These are phyloP conservation scores for Eira barbara DNA, from an alignment of 2,113 vertebrate genomes.

Conservation along the genomic window DNA sequence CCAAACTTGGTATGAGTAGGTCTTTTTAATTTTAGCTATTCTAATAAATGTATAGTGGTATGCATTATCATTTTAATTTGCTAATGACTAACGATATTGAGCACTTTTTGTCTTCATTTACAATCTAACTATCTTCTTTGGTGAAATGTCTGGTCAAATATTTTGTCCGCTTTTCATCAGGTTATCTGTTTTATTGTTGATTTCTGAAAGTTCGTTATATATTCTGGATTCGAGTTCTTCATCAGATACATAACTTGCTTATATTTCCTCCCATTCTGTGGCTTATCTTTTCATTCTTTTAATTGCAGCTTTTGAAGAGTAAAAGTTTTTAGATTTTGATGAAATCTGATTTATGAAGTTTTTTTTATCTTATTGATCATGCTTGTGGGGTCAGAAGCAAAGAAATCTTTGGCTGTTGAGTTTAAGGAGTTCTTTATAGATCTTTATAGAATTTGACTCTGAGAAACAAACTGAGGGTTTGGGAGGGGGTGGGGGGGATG, in stretches of 20 bases:
- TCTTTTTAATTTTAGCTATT: background rate
- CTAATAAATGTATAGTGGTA: background rate
- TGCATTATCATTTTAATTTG: background rate
- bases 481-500: too few relatives aligned
- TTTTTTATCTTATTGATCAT: background rate
- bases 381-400: background rate
- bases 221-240: background rate
- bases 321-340: background rate
- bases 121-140: background rate
- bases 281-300: background rate
- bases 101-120: background rate
- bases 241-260: background rate
- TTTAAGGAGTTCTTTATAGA: too few relatives aligned
- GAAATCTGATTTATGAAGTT: background rate
- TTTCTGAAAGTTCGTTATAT: background rate
- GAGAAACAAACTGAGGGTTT: too few relatives aligned
- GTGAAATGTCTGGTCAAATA: background rate
- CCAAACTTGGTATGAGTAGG: background rate
- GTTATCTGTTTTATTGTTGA: background rate
- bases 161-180: background rate
- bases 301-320: background rate
- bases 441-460: too few relatives aligned
- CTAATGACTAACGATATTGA: background rate
- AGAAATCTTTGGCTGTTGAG: background rate
- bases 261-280: background rate